Evolutionary conservation across 2,113 vertebrate genomes (phyloP).

Genomic region (Mugil cephalus): DNA sequence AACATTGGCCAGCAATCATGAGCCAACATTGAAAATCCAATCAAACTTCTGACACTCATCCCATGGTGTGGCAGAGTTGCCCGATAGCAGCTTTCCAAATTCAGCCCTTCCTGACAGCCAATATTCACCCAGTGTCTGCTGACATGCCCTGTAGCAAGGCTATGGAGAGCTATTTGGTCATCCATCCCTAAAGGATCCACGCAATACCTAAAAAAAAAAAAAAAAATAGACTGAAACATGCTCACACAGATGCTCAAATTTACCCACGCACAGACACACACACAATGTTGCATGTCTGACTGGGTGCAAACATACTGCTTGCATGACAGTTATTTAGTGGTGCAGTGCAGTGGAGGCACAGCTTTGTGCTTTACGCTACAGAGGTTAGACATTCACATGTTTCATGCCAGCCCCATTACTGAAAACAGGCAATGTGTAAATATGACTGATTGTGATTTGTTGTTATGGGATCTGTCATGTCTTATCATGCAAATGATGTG

Average conservation of each 20-base stretch:
- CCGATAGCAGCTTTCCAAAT: constrained; percentile 15
- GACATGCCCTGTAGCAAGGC: constrained; percentile 3
- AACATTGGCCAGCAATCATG: constrained; percentile 39
- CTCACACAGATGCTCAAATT: not conserved
- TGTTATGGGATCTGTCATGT: constrained; percentile 22
- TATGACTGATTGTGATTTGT: not conserved
- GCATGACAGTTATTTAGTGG: constrained; percentile 32
- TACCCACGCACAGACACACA: not conserved
- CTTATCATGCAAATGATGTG: constrained; percentile 20
- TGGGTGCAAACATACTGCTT: not conserved
- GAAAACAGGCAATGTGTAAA: constrained; percentile 36
- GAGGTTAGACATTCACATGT: constrained; percentile 9
- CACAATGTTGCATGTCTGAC: not conserved
- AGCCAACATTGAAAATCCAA: constrained; percentile 35
- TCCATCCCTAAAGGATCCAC: too few relatives aligned
- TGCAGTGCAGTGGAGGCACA: constrained; percentile 23
- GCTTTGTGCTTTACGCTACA: constrained; percentile 23
- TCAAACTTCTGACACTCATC: constrained; percentile 37
- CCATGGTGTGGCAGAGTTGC: not conserved
- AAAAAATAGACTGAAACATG: not conserved
- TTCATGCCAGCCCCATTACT: constrained; percentile 29
- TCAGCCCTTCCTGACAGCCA: constrained; percentile 8
- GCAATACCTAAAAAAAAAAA: not conserved
- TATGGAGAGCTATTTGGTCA: too few relatives aligned
- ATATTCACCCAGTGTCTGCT: constrained; percentile 14